Conservation (phyloP, 2,113 vertebrate species). For the Strigops habroptila region DNA sequence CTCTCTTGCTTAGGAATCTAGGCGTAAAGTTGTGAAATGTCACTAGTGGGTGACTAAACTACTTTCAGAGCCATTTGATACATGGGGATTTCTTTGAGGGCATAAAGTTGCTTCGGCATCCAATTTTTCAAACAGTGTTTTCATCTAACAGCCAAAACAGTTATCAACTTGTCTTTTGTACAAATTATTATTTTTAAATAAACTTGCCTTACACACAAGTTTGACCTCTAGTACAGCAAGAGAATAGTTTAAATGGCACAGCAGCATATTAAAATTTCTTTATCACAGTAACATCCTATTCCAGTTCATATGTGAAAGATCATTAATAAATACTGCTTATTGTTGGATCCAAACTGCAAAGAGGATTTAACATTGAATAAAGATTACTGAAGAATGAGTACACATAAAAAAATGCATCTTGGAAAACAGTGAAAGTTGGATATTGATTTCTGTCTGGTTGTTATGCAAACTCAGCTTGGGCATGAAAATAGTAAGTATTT, state of each 20-base stretch:
- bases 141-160: background rate
- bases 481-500: background rate
- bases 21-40: background rate
- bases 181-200: background rate
- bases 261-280: background rate
- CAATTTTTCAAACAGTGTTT: background rate
- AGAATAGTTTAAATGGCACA: background rate
- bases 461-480: background rate
- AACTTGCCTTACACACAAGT: background rate
- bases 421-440: background rate
- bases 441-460: background rate
- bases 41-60: background rate
- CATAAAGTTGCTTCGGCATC: background rate
- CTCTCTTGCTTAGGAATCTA: background rate
- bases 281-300: background rate
- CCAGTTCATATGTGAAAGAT: background rate
- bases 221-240: background rate
- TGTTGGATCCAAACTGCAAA: background rate
- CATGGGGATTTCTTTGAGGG: background rate
- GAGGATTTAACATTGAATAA: background rate
- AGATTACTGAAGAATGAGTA: background rate
- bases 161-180: background rate
- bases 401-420: background rate
- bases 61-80: background rate
- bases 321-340: background rate